These are phyloP conservation scores for Drosophila kepulauana DNA, from an alignment of 1,140 invertebrate genomes.

Conservation along the genomic window DNA sequence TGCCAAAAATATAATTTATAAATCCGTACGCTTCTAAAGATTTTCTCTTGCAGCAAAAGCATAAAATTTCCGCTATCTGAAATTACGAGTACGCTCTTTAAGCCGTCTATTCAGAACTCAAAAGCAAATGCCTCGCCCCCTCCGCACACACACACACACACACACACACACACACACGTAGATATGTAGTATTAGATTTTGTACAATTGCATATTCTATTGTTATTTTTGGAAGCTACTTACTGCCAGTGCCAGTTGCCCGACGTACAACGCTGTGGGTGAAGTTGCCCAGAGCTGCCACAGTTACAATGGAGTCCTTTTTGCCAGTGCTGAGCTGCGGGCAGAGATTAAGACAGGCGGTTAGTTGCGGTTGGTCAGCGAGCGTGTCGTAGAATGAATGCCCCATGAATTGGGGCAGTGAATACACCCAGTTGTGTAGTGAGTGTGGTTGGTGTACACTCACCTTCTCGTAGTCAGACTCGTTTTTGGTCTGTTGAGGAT, in stretches of 20 bases:
- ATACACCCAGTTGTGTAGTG: neutral
- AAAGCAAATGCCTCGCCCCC: neutral
- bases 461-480: conserved; percentile 84
- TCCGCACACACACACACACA: neutral
- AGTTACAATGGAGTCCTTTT: conserved; percentile 84
- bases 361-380: conserved; percentile 22
- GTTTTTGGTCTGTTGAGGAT: conserved; percentile 78
- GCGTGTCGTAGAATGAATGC: neutral
- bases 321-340: conserved; percentile 77
- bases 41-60: too few relatives aligned
- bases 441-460: conserved; percentile 20
- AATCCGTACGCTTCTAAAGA: too few relatives aligned
- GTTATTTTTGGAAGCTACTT: conserved; percentile 55
- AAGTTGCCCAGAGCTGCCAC: conserved; percentile 81
- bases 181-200: conserved; percentile 1
- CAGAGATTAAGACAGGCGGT: conserved; percentile 25
- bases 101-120: neutral
- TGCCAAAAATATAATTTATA: too few relatives aligned
- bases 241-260: conserved; percentile 82
- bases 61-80: too few relatives aligned
- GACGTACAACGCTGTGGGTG: conserved; percentile 81
- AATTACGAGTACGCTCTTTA: too few relatives aligned
- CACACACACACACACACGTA: too few relatives aligned
- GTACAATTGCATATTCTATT: neutral
- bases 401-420: conserved; percentile 1